Conservation (phyloP, 2,113 vertebrate species). For the Mormyrus lacerda region DNA sequence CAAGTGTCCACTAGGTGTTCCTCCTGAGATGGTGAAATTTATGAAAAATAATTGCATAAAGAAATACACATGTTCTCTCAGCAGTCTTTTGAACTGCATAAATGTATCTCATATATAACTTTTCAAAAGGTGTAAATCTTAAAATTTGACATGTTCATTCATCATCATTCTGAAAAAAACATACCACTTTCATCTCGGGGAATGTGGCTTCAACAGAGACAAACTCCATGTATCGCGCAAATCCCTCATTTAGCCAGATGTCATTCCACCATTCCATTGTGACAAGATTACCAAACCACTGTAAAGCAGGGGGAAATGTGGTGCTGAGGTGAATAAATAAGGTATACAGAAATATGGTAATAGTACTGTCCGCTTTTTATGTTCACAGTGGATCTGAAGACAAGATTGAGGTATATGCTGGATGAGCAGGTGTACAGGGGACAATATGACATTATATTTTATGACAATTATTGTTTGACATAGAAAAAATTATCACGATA, state of each 20-base stretch:
- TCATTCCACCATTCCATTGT: conserved; percentile 66
- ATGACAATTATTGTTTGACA: not conserved
- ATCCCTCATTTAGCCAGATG: conserved; percentile 61
- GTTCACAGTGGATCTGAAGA: not conserved
- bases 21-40: conserved; percentile 45
- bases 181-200: conserved; percentile 54
- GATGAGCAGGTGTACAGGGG: not conserved
- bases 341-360: not conserved
- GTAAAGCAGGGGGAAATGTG: not conserved
- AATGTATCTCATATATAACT: not conserved
- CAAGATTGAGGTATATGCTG: not conserved
- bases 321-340: not conserved
- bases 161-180: conserved; percentile 1
- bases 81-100: not conserved
- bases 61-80: not conserved
- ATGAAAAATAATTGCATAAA: not conserved
- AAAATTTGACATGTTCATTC: not conserved
- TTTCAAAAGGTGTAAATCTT: not conserved
- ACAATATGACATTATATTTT: not conserved
- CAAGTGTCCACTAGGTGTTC: conserved; percentile 59
- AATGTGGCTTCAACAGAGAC: conserved; percentile 58
- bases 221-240: conserved; percentile 62
- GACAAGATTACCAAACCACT: conserved; percentile 67
- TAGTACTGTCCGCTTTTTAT: not conserved
- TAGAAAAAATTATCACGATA: not conserved